Evolutionary conservation across 1,140 invertebrate species (phyloP).

Genomic region (Magallana ariakensis): DNA sequence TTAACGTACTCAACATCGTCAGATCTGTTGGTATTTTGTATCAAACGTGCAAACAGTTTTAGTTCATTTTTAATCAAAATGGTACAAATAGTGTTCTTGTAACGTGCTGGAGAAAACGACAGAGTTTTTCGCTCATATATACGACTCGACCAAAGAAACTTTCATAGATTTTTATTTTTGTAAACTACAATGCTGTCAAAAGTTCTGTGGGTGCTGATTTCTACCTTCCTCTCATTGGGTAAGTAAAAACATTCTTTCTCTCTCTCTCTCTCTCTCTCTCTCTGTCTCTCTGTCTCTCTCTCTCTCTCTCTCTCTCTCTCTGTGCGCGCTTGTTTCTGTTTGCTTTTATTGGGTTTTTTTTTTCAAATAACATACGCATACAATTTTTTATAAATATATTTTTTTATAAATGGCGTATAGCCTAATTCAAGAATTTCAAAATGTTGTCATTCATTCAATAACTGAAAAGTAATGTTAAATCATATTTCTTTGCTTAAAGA

Average conservation of each 20-base stretch:
- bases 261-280: background rate
- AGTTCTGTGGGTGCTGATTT: background rate
- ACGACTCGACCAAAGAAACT: background rate
- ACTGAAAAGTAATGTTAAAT: no score
- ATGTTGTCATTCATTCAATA: no score
- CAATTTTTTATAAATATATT: no score
- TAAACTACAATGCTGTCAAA: background rate
- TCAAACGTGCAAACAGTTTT: background rate
- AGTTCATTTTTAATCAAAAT: background rate
- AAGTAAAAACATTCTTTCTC: background rate
- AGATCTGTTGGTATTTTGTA: background rate
- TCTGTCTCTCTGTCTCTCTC: constrained; percentile 28
- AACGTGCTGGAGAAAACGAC: background rate
- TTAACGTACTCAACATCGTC: background rate
- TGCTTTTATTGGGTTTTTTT: no score
- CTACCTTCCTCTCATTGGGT: background rate
- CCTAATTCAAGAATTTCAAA: no score
- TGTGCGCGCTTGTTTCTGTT: no score
- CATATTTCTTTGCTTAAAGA: no score
- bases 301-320: constrained; percentile 35
- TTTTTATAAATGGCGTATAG: no score
- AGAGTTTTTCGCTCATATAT: no score
- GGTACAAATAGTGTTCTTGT: background rate
- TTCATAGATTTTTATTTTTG: background rate
- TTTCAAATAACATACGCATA: no score